Base-by-base conservation (phyloP, 2,888 invertebrate genomes). In the Andrena trimmerana region DNA sequence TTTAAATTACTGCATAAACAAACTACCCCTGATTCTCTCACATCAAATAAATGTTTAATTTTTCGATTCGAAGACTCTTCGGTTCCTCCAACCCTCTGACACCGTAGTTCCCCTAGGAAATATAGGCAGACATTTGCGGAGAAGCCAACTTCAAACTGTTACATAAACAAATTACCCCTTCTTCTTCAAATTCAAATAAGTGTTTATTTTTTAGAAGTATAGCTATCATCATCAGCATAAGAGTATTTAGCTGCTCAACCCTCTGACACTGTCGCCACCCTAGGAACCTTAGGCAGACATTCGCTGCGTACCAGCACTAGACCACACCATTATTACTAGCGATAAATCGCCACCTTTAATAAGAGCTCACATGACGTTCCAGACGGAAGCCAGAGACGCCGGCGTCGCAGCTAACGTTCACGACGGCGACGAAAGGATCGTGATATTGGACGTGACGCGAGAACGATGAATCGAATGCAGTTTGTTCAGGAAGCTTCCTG, bases 281-380 rank as follows among this genome's bases (percentile, higher is more conserved):
- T 48, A 31, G 74, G 67, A 75, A 75, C 70, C 72, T 68, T 67
- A 69, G 81, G 74, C 85, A 85, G 86, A 88, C 78, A 86, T 88
- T 85, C 82, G 77, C 75, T 76, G 81, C 80, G 86, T 79, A 86
- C 85, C 79, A 84, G 86, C 90, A 81, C 91, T 91, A 92, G 92
- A 93, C 92, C 92, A 90, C 92, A 92, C 91, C 92, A 92, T 93
- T 93, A 93, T 93, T 93, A 92, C 93, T 88, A 90, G 91, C 93
- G 90, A 93, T 93, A 93, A 93, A 93, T 93, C 93, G 93, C 92
- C 92, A 91, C 92, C 90, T 93, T 93, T 93, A 93, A 93, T 93
- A 93, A 93, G 93, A 92, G 91, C 78, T 76, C 81, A 68, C 78
- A 73, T 86, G 88, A 85, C 87, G 78, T 84, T 78, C 80, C 82